A percentile compares a stretch with the other conserved stretches of the same genome.
phyloP scores from a whole-genome alignment of 1,140 invertebrate species.

The Metopolophium dirhodum region DNA sequence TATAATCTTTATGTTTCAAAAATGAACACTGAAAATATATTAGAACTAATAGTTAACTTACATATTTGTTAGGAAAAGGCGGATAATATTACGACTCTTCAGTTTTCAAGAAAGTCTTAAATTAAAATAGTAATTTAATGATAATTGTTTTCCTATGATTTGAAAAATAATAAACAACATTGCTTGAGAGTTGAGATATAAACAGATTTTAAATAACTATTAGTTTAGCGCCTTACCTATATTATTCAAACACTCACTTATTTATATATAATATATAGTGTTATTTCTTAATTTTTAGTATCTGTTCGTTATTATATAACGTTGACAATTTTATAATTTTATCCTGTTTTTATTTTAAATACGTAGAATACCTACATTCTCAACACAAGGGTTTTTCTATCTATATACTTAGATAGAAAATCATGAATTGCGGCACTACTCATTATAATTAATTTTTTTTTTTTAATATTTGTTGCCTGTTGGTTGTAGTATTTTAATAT shows the following conservation, averaged over 20 bases:
- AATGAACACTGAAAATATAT: neutral
- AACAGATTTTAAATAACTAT: too few relatives aligned
- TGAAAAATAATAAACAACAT: neutral
- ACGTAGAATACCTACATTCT: neutral
- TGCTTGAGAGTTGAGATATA: too few relatives aligned
- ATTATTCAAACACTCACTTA: neutral
- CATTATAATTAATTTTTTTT: neutral
- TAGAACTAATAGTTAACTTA: neutral
- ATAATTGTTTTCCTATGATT: neutral
- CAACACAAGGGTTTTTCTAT: neutral
- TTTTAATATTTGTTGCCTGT: neutral
- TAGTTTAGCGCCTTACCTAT: too few relatives aligned
- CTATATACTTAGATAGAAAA: too few relatives aligned
- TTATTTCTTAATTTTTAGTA: neutral
- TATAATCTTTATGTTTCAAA: neutral
- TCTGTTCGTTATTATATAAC: neutral
- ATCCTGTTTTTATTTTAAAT: conserved; percentile 2
- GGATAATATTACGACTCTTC: neutral
- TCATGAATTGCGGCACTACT: neutral
- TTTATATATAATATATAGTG: neutral
- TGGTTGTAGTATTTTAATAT: neutral
- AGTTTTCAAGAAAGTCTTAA: neutral
- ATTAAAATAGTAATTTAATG: neutral
- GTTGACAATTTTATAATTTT: neutral
- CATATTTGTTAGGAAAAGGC: neutral